These are phyloP conservation scores for Epinotia nisella DNA, from an alignment of 2,888 invertebrate genomes.

Conservation along the genomic window DNA sequence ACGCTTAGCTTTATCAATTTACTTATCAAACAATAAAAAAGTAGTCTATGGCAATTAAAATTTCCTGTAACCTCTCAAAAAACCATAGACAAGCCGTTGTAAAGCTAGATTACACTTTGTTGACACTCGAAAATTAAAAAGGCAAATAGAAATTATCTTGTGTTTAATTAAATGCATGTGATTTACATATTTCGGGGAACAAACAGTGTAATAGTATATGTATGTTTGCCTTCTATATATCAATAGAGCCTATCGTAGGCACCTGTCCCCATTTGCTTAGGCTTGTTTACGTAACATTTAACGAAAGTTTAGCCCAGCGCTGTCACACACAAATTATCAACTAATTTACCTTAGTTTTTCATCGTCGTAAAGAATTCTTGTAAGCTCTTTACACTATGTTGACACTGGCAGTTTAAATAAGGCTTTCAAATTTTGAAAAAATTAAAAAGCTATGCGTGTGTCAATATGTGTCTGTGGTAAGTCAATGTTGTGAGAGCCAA, in stretches of 20 bases:
- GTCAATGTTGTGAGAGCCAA: conserved; percentile 31
- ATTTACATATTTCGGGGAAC: conserved; percentile 75
- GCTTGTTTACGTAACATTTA: conserved; percentile 80
- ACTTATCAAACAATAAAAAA: conserved; percentile 19
- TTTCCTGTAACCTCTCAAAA: conserved; percentile 9
- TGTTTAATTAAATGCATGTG: conserved; percentile 79
- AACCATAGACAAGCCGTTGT: conserved; percentile 31
- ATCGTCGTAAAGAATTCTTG: conserved; percentile 64
- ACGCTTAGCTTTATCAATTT: not conserved
- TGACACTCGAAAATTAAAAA: conserved; percentile 66
- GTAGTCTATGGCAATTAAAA: conserved; percentile 22
- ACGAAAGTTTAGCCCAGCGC: conserved; percentile 76
- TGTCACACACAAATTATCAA: conserved; percentile 83
- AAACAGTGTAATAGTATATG: conserved; percentile 63
- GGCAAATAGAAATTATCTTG: conserved; percentile 78
- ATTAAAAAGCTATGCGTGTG: conserved; percentile 53
- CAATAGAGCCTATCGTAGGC: conserved; percentile 75
- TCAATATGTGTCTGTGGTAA: conserved; percentile 51
- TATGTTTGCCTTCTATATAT: conserved; percentile 71
- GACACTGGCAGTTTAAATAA: conserved; percentile 51
- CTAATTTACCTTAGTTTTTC: conserved; percentile 80
- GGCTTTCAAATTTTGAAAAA: conserved; percentile 53
- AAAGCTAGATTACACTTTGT: conserved; percentile 55
- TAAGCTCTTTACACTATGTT: conserved; percentile 72
- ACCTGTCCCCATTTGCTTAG: conserved; percentile 84